Conservation (phyloP, 2,888 invertebrate species). For the Eristalis pertinax region DNA sequence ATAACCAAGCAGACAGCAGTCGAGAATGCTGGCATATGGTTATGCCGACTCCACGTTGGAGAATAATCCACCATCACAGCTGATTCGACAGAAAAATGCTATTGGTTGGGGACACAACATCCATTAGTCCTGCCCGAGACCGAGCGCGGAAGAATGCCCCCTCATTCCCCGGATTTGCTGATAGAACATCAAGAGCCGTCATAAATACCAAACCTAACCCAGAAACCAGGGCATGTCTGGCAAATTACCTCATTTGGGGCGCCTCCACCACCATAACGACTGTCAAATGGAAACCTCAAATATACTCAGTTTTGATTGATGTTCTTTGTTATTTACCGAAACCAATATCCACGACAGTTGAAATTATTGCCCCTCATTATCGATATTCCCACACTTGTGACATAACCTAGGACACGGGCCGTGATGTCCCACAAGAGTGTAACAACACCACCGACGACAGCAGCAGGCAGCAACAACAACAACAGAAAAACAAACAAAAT, state of each 20-base stretch:
- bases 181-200: not conserved
- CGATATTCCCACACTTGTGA: constrained; percentile 38
- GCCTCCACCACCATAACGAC: not conserved
- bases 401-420: constrained; percentile 60
- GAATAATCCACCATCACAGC: not conserved
- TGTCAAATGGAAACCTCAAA: constrained; percentile 12
- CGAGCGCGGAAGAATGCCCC: not conserved
- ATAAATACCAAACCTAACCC: not conserved
- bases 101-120: no score
- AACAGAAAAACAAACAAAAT: constrained; percentile 11
- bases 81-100: not conserved
- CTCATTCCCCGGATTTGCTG: not conserved
- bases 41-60: not conserved
- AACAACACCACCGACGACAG: constrained; percentile 1
- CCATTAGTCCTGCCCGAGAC: not conserved
- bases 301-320: constrained; percentile 32
- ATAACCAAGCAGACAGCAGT: no score
- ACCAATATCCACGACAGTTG: constrained; percentile 5
- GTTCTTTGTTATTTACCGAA: constrained; percentile 13
- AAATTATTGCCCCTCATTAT: constrained; percentile 32
- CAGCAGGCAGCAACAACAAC: not conserved
- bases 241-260: constrained; percentile 19
- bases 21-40: no score
- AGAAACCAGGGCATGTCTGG: not conserved
- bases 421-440: not conserved